Conservation (phyloP, 2,888 invertebrate species). For the Geotrupes spiniger region DNA sequence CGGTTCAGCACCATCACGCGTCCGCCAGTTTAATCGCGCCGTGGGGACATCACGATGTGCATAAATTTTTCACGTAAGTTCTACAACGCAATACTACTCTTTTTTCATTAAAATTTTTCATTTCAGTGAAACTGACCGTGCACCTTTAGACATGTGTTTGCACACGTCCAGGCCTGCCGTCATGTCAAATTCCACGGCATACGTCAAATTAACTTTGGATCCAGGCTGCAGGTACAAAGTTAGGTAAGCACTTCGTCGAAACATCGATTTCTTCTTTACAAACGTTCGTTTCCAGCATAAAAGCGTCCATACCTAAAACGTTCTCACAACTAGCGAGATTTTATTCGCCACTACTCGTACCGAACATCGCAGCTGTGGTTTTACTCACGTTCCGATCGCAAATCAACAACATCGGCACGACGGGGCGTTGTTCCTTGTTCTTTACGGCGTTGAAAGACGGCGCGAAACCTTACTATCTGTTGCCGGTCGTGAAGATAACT, state of each 20-base stretch:
- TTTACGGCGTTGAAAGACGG: conserved; percentile 60
- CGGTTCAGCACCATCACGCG: conserved; percentile 54
- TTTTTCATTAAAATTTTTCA: neutral
- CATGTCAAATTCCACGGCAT: conserved; percentile 50
- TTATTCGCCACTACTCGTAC: conserved; percentile 62
- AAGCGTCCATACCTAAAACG: conserved; percentile 58
- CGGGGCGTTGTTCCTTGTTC: conserved; percentile 52
- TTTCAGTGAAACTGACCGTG: conserved; percentile 48
- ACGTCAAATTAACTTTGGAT: conserved; percentile 63
- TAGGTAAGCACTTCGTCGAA: conserved; percentile 51
- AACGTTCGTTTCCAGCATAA: conserved; percentile 52
- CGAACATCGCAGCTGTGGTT: conserved; percentile 64
- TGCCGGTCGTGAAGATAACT: conserved; percentile 54
- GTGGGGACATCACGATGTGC: conserved; percentile 63
- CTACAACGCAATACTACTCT: conserved; percentile 8
- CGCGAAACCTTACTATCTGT: conserved; percentile 57
- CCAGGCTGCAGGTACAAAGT: conserved; percentile 69
- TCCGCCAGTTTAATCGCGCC: conserved; percentile 62
- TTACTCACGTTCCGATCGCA: conserved; percentile 60
- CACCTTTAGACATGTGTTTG: conserved; percentile 59
- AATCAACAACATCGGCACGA: conserved; percentile 45
- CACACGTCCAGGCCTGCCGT: conserved; percentile 55
- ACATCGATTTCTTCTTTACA: neutral
- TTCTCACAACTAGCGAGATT: conserved; percentile 65
- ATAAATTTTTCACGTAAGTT: conserved; percentile 61